phyloP scores from a whole-genome alignment of 2,797 vertebrate species.

The Sphenodon punctatus region DNA sequence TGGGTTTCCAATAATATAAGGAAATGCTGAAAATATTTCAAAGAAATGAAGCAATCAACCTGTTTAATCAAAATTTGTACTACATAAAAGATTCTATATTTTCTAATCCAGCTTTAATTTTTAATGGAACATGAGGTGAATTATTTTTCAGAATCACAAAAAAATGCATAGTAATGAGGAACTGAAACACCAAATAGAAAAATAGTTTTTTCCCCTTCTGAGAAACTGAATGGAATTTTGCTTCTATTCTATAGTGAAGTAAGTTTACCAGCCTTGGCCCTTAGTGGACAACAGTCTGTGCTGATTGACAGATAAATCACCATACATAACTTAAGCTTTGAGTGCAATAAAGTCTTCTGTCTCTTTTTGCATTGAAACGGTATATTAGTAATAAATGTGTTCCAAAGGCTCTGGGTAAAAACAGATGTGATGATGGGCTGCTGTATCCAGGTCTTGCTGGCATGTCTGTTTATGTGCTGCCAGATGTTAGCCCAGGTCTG shows the following conservation, averaged over 20 bases:
- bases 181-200: neutral
- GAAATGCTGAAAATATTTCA: neutral
- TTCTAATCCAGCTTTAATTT: too few relatives aligned
- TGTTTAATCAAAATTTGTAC: too few relatives aligned
- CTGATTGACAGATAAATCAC: too few relatives aligned
- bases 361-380: neutral
- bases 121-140: too few relatives aligned
- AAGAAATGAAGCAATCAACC: too few relatives aligned
- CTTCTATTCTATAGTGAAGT: neutral
- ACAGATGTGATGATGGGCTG: too few relatives aligned
- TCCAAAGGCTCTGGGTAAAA: too few relatives aligned
- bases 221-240: neutral
- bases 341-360: neutral
- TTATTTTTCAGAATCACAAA: neutral
- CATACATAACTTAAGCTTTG: neutral
- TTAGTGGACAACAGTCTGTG: neutral
- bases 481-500: too few relatives aligned
- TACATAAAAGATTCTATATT: too few relatives aligned
- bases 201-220: neutral
- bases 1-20: neutral
- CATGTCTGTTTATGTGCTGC: too few relatives aligned
- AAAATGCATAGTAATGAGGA: neutral
- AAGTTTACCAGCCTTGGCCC: neutral
- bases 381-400: neutral
- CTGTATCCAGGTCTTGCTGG: too few relatives aligned